A percentile compares a stretch with the other conserved stretches of the same genome.
Evolutionary conservation across 2,797 vertebrate species (phyloP).

Genomic region (Peromyscus attwateri): DNA sequence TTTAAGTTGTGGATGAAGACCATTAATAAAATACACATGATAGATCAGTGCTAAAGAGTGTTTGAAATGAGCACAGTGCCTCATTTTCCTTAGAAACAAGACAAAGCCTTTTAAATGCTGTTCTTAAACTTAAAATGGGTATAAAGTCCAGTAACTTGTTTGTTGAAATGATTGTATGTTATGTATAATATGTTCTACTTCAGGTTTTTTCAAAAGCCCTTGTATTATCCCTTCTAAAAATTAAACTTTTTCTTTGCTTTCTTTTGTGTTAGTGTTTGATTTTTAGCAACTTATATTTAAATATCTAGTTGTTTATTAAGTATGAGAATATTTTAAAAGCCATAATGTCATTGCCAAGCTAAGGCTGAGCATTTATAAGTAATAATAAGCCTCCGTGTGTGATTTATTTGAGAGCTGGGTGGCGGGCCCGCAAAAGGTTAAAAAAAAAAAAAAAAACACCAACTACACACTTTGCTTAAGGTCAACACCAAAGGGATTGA

Average conservation of each 20-base stretch:
- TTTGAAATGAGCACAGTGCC: conserved; percentile 69
- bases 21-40: conserved; percentile 50
- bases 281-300: conserved; percentile 63
- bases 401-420: no score
- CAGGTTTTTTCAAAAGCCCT: conserved; percentile 65
- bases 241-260: conserved; percentile 73
- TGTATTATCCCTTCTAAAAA: conserved; percentile 73
- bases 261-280: conserved; percentile 69
- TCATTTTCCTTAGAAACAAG: conserved; percentile 75
- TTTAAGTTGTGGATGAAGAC: conserved; percentile 64
- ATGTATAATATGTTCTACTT: conserved; percentile 58
- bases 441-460: no score
- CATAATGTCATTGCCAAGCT: not conserved
- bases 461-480: not conserved
- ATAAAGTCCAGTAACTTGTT: conserved; percentile 67
- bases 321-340: conserved; percentile 22
- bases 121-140: conserved; percentile 64
- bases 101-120: conserved; percentile 64
- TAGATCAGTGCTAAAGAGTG: conserved; percentile 60
- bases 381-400: no score
- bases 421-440: no score
- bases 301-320: not conserved
- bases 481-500: not conserved
- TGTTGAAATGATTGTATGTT: conserved; percentile 73
- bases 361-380: no score